These are phyloP conservation scores for Platysteira castanea DNA, from an alignment of 2,113 vertebrate genomes.

Conservation along the genomic window DNA sequence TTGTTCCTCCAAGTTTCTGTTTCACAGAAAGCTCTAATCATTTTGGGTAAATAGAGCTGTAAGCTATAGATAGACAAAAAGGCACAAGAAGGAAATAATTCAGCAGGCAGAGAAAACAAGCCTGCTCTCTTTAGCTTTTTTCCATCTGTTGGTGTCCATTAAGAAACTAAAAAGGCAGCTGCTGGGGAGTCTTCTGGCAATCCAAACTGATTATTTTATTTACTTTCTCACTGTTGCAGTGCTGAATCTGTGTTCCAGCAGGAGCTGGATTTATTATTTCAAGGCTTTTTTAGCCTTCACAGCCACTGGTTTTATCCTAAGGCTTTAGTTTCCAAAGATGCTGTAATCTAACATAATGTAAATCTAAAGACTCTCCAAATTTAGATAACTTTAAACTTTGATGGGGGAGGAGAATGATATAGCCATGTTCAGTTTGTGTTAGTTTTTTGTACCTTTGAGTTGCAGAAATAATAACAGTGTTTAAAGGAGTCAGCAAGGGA, in stretches of 20 bases:
- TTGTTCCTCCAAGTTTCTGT: not conserved
- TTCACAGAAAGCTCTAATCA: not conserved
- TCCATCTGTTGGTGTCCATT: constrained; percentile 10
- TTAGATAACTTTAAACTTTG: not conserved
- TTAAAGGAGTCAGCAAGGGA: not conserved
- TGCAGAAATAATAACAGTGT: not conserved
- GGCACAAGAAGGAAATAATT: not conserved
- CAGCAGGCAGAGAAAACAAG: not conserved
- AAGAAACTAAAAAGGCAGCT: constrained; percentile 16
- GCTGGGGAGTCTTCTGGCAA: not conserved
- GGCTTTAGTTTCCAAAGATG: not conserved
- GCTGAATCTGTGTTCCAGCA: not conserved
- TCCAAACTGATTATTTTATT: constrained; percentile 8
- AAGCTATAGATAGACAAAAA: not conserved
- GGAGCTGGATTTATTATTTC: not conserved
- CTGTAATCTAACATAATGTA: not conserved
- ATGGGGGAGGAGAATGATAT: not conserved
- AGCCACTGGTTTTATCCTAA: not conserved
- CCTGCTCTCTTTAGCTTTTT: not conserved
- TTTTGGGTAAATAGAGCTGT: constrained; percentile 9
- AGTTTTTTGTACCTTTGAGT: not conserved
- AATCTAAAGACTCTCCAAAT: not conserved
- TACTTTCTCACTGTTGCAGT: not conserved
- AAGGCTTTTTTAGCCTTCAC: not conserved
- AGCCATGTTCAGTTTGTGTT: not conserved